phyloP scores from a whole-genome alignment of 2,113 vertebrate species.

The Poecile atricapillus region DNA sequence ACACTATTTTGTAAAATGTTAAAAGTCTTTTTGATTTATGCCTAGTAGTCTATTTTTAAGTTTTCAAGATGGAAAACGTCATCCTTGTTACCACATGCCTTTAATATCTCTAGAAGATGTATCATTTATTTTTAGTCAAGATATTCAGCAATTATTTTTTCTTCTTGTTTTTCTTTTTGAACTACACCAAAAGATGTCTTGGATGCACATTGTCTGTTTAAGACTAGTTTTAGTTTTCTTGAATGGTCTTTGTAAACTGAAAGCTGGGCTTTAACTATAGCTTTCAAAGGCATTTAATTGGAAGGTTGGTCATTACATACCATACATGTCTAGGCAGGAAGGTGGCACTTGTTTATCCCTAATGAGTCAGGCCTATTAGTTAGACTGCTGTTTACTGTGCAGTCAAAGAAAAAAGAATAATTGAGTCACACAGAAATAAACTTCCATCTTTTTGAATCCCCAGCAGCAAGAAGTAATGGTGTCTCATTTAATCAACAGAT shows the following conservation, averaged over 20 bases:
- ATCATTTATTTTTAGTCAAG: not conserved
- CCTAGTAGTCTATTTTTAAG: not conserved
- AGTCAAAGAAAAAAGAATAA: not conserved
- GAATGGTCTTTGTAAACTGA: not conserved
- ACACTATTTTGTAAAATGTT: not conserved
- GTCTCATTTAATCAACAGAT: constrained; percentile 15
- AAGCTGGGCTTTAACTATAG: not conserved
- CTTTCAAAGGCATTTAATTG: constrained; percentile 5
- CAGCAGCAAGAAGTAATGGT: not conserved
- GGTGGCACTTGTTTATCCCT: not conserved
- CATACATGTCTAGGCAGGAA: not conserved
- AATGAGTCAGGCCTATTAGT: constrained; percentile 28
- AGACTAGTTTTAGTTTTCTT: not conserved
- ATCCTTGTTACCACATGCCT: not conserved
- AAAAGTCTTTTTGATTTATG: not conserved
- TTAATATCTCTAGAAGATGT: not conserved
- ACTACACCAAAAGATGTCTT: not conserved
- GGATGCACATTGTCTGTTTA: not conserved
- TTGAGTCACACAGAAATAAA: not conserved
- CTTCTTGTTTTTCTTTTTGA: not conserved
- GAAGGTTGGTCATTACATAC: not conserved
- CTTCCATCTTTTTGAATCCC: not conserved
- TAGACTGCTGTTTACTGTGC: not conserved
- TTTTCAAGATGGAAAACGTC: not conserved
- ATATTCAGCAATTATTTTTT: not conserved